Evolutionary conservation across 2,797 vertebrate species (phyloP).

Genomic region (Myripristis murdjan): DNA sequence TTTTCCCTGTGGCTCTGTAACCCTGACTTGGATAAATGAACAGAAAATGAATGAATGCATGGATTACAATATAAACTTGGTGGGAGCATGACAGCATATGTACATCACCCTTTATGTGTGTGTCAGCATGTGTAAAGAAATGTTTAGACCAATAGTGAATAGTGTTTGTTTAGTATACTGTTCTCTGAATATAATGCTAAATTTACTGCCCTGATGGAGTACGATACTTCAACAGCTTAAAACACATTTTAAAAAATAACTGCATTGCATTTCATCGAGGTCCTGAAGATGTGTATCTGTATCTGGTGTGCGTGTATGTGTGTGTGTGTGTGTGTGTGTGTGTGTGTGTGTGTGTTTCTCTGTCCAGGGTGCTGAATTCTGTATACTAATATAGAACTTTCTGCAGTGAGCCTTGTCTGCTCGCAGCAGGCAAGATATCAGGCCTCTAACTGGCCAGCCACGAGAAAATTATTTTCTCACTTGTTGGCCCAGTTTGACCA

Average conservation of each 20-base stretch:
- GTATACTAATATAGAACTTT: constrained; percentile 6
- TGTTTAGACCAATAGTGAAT: background rate
- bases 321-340: background rate
- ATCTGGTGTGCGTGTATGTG: background rate
- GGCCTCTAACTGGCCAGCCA: background rate
- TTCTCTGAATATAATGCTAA: background rate
- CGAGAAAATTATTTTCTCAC: constrained; percentile 20
- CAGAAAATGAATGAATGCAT: no score
- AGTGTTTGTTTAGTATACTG: background rate
- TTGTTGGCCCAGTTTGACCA: constrained; percentile 29
- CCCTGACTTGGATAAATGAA: no score
- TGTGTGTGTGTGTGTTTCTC: constrained; percentile 3
- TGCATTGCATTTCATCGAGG: background rate
- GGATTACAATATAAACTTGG: no score
- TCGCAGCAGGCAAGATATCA: constrained; percentile 30
- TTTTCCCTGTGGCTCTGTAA: no score
- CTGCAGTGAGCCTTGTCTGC: background rate
- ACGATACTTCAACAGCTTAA: background rate
- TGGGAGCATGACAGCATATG: no score
- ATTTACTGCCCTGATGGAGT: no score
- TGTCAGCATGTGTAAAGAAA: no score
- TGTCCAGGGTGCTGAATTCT: constrained; percentile 3
- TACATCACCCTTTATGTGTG: no score
- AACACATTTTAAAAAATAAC: background rate
- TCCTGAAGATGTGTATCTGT: background rate